Conservation (phyloP, 2,888 invertebrate genomes). For the Eupeodes latifasciatus region DNA sequence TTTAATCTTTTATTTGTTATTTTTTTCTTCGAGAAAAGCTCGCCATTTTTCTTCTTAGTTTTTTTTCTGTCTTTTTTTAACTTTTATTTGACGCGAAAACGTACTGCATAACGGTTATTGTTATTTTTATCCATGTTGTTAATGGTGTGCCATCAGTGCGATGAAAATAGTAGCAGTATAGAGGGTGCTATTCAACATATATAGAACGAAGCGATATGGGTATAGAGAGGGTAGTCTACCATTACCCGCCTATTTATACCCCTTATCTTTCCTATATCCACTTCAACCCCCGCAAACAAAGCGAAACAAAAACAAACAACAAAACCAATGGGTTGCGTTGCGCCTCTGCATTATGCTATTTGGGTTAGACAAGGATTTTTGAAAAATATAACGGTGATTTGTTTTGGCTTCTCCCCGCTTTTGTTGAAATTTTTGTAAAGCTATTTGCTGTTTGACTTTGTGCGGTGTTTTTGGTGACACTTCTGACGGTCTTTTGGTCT, state of each 20-base stretch:
- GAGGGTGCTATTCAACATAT: background rate
- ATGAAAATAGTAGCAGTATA: conserved; percentile 39
- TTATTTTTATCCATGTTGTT: conserved; percentile 69
- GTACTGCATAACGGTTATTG: conserved; percentile 70
- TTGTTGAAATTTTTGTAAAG: conserved; percentile 10
- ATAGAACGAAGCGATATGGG: conserved; percentile 1
- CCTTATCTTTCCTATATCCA: background rate
- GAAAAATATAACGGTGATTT: conserved; percentile 59
- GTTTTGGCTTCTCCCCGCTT: conserved; percentile 43
- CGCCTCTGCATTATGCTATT: conserved; percentile 64
- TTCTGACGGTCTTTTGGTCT: background rate
- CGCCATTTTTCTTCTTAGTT: conserved; percentile 18
- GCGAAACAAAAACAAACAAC: background rate
- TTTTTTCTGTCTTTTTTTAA: background rate
- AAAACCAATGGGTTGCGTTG: conserved; percentile 21
- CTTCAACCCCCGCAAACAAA: conserved; percentile 14
- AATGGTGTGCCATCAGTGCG: conserved; percentile 58
- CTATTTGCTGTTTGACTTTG: conserved; percentile 39
- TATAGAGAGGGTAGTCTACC: background rate
- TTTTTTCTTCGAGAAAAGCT: background rate
- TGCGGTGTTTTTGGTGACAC: conserved; percentile 13
- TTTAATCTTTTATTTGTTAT: conserved; percentile 13
- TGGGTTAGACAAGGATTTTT: conserved; percentile 58
- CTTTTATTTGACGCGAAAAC: conserved; percentile 59
- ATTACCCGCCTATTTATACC: background rate